Evolutionary conservation across 2,888 invertebrate genomes (phyloP).

Genomic region (Andricus quercusramuli): DNA sequence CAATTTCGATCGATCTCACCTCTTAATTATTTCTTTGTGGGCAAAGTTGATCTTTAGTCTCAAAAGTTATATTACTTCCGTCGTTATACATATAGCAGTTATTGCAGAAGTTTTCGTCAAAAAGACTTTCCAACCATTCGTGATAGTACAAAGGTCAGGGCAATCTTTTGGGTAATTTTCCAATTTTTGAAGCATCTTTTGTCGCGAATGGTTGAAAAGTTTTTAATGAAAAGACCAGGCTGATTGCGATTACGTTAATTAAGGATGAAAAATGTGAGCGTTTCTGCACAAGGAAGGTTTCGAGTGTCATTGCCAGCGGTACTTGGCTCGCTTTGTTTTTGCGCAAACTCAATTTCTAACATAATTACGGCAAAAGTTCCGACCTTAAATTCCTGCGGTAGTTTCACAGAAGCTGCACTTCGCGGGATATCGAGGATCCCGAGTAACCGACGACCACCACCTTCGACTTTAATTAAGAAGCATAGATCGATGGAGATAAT

Average conservation of each 20-base stretch:
- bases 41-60: slow-evolving; percentile 50
- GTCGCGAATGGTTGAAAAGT: not conserved
- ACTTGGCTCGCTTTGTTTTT: slow-evolving; percentile 24
- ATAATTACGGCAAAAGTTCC: slow-evolving; percentile 37
- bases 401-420: slow-evolving; percentile 35
- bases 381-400: slow-evolving; percentile 37
- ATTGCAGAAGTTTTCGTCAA: not conserved
- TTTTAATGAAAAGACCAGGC: slow-evolving; percentile 3
- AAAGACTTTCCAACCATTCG: not conserved
- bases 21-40: slow-evolving; percentile 21
- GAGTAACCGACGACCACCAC: slow-evolving; percentile 23
- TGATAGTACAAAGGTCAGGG: too few species aligned
- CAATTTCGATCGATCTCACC: slow-evolving; percentile 48
- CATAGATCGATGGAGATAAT: slow-evolving; percentile 37
- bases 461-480: slow-evolving; percentile 40
- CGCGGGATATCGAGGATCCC: slow-evolving; percentile 28
- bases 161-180: slow-evolving; percentile 7
- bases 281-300: slow-evolving; percentile 23
- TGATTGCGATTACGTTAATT: slow-evolving; percentile 37
- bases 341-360: slow-evolving; percentile 38
- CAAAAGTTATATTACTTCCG: slow-evolving; percentile 57
- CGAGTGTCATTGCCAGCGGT: slow-evolving; percentile 27
- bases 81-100: slow-evolving; percentile 44
- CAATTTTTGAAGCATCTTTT: not conserved
- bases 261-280: slow-evolving; percentile 31